Evolutionary conservation across 2,888 invertebrate genomes (phyloP).

Genomic region (Prosapia bicincta): DNA sequence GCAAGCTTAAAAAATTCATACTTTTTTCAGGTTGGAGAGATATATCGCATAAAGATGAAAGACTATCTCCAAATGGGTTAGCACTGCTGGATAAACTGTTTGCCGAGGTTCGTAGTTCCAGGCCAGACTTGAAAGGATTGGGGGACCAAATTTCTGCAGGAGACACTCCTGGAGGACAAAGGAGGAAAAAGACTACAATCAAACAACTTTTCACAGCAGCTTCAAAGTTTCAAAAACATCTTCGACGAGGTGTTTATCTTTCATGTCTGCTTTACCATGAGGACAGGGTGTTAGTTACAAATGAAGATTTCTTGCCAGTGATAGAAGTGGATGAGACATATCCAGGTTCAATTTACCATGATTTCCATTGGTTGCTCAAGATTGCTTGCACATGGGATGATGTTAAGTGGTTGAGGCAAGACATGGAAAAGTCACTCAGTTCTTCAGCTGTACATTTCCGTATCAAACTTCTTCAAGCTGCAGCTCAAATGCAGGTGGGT

Average conservation of each 20-base stretch:
- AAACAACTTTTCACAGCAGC: conserved; percentile 94
- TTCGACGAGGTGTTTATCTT: conserved; percentile 89
- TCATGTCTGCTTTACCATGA: conserved; percentile 93
- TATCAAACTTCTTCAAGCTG: conserved; percentile 87
- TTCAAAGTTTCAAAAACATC: conserved; percentile 93
- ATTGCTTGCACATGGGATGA: conserved; percentile 97
- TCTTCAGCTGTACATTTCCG: conserved; percentile 87
- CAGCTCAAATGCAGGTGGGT: conserved; percentile 77
- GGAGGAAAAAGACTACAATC: conserved; percentile 82
- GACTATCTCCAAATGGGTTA: conserved; percentile 62
- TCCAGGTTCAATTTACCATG: conserved; percentile 84
- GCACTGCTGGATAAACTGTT: conserved; percentile 72
- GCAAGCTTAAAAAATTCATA: too few species aligned
- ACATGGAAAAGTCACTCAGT: conserved; percentile 91
- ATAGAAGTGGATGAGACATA: conserved; percentile 97
- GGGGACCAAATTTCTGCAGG: conserved; percentile 45
- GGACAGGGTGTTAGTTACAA: conserved; percentile 92
- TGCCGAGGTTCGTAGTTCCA: conserved; percentile 61
- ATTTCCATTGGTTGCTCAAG: conserved; percentile 98
- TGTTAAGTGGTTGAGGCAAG: conserved; percentile 83
- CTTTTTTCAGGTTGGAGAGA: conserved; percentile 80
- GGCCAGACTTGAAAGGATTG: conserved; percentile 53
- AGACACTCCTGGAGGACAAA: conserved; percentile 61
- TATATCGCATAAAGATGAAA: conserved; percentile 64
- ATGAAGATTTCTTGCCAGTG: conserved; percentile 95